Evolutionary conservation across 2,888 invertebrate species (phyloP), one percentile per base, ranked within the genome.

Genomic region (Lepidochrysops patricia): DNA sequence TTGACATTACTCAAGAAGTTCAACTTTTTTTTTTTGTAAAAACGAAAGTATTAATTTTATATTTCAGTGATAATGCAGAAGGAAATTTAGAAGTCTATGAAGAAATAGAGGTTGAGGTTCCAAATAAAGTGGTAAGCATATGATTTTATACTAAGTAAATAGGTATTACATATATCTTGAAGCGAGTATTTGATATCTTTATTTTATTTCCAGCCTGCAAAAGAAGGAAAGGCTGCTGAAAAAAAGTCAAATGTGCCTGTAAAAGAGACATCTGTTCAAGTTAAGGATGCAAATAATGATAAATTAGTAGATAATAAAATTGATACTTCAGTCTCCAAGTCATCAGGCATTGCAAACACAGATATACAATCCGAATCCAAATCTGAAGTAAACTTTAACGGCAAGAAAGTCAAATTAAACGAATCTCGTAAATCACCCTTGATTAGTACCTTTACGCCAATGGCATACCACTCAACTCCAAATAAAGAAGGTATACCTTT

Each of bases 1-100:
- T 34, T 4, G 25, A 13, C 35, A 37, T 57, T 43, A 26, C 15
- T 50, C 29, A 25, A 19, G 7, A 15, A 29, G 4, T 29, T 54
- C 19, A 29, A 54, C 9, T n/a, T n/a, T n/a, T n/a, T 43, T 0
- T 7, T 15, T 5, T 15, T 15, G 15, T 1, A 43, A 43, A 19
- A 7, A 15, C 9, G 43, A 9, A 43, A 29, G 4, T 12, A 32
- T 32, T 25, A 48, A 9, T 29, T 57, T 32, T 60, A 12, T 63
- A 29, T 82, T 80, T 56, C 76, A 90, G 90, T 63, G 88, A 89
- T 70, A 89, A 89, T 75, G 75, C 74, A 19, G 89, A 89, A 69
- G 87, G 87, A 43, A 89, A 89, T 72, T 74, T 90, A 65, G 90
- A 89, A 74, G 88, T 90, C 4, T 89, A 89, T 76, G 90, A 90